phyloP scores from a whole-genome alignment of 2,888 invertebrate species.

The Hemaris fuciformis region DNA sequence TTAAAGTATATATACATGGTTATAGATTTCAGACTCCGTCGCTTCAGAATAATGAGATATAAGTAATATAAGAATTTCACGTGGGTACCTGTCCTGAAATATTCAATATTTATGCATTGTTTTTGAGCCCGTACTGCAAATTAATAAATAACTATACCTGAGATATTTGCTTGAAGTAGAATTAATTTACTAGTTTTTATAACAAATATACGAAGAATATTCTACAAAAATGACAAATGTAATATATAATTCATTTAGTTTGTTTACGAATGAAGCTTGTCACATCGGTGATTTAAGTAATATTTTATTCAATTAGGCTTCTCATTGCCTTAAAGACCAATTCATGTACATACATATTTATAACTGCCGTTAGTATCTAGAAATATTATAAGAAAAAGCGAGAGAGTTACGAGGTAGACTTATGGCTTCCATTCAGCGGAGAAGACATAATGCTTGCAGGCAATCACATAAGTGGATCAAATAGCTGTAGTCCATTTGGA shows the following conservation, averaged over 20 bases:
- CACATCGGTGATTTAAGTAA: background rate
- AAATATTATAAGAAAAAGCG: slow-evolving; percentile 69
- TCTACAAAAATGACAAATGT: background rate
- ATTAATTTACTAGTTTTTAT: no score
- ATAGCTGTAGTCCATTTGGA: slow-evolving; percentile 81
- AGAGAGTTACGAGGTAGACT: slow-evolving; percentile 78
- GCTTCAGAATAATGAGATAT: no score
- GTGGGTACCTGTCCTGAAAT: no score
- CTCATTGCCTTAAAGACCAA: slow-evolving; percentile 41
- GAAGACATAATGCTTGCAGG: slow-evolving; percentile 80
- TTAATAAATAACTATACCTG: no score
- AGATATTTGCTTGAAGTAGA: no score
- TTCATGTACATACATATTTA: slow-evolving; percentile 61
- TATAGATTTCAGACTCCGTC: no score
- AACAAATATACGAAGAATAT: no score
- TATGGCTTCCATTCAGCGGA: slow-evolving; percentile 76
- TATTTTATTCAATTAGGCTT: background rate
- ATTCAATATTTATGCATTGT: no score
- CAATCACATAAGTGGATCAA: slow-evolving; percentile 82
- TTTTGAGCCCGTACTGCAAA: no score
- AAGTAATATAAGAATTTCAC: no score
- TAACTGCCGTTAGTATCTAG: slow-evolving; percentile 50
- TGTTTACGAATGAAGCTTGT: background rate
- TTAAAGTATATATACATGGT: no score
- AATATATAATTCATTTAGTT: background rate